Evolutionary conservation across 2,113 vertebrate genomes (phyloP).

Genomic region (Engystomops pustulosus): DNA sequence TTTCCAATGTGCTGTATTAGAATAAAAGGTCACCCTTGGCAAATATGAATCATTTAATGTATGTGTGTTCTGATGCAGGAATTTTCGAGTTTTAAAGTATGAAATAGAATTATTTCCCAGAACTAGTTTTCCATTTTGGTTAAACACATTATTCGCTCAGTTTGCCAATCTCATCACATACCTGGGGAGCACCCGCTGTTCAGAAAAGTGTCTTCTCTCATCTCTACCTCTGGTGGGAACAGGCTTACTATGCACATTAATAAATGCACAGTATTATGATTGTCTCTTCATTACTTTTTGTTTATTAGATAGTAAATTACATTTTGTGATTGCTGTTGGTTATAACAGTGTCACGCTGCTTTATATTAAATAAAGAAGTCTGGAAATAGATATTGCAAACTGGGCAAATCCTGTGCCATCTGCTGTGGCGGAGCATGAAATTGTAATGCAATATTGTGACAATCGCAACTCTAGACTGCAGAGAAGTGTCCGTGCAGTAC

Average conservation of each 20-base stretch:
- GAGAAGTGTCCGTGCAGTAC: neutral
- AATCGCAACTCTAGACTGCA: neutral
- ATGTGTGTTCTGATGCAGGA: no score
- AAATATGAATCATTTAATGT: no score
- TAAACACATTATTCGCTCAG: neutral
- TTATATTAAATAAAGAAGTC: neutral
- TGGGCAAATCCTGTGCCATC: neutral
- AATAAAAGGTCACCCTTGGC: no score
- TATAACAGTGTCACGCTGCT: neutral
- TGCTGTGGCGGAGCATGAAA: neutral
- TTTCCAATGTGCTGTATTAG: no score
- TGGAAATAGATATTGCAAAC: slow-evolving; percentile 8
- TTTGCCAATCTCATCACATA: no score
- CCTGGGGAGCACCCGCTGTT: neutral
- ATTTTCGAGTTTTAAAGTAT: no score
- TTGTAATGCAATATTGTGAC: neutral
- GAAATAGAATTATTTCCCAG: neutral
- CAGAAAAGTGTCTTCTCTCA: neutral
- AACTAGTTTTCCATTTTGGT: neutral
- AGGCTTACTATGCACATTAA: neutral
- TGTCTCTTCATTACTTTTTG: neutral
- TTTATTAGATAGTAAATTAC: neutral
- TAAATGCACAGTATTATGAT: neutral
- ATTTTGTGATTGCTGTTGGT: neutral
- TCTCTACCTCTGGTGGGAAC: neutral